Evolutionary conservation across 2,113 vertebrate species (phyloP), one percentile per base, ranked within the genome.

Genomic region (Trinectes maculatus): DNA sequence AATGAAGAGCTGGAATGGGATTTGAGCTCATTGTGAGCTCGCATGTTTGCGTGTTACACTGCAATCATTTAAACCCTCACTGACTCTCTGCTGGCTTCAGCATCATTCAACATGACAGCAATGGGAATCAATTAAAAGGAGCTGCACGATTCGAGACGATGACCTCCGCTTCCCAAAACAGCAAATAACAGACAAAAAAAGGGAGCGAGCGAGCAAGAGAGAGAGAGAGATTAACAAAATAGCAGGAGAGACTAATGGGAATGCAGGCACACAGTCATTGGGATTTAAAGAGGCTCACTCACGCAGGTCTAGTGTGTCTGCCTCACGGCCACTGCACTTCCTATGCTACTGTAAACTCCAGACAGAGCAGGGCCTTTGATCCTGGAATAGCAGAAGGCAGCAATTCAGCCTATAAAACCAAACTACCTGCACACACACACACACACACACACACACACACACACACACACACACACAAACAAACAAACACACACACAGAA

Each of bases 271-370:
- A 31, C 36, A 46, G 51, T 71, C 49, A 63, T 54, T 72, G 62
- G 69, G 29, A 68, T 64, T 82, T 84, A 84, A 89, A 79, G 71
- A 85, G 76, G 19, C 43, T 80, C 36, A 77, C 86, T 84, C 86
- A 87, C 75, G 74, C 82, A 79, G 58, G 79, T 63, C 73, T 62
- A 29, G 52, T 59, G 62, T 29, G 25, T 24, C 64, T 85, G 82
- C 74, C 87, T 87, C 65, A 78, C 58, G 61, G 85, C 79, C 83
- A 83, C 66, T 42, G 55, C 74, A 77, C 77, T 85, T 84, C 82
- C 81, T 73, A 31, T 64, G 71, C 84, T 87, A 83, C 87, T 87
- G 85, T 79, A 82, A 88, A 87, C 71, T 65, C 39, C 58, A 72
- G 56, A 76, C 79, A 59, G 63, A 18, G 53, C 65, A 33, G 67